Evolutionary conservation across 92 coral and sea anemone genomes (phyloP), one percentile per base, ranked within the genome.

Genomic region (Virgularia gustaviana): DNA sequence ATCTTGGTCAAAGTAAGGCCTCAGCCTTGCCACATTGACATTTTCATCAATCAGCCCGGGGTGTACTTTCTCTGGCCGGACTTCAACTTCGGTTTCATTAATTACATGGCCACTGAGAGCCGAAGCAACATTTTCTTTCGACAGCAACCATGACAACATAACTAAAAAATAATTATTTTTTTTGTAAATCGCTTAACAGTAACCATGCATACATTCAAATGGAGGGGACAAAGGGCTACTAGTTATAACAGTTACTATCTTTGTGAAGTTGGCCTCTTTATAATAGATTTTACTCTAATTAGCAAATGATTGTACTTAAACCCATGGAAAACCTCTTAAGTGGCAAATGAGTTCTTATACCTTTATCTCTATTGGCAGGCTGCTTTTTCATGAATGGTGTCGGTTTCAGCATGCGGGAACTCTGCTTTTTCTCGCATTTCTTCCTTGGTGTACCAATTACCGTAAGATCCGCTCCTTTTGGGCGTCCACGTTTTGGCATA

Each of bases 11-110:
- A 47, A 47, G 22, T 47, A 47, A 4, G 55, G 55, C 7, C 55
- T 4, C 3, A 47, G 55, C n/a, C 55, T 4, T 15, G 3, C 7
- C 15, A 47, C 22, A 47, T 47, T 47, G n/a, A 47, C n/a, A 15
- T 47, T 47, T 47, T 47, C 7, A 47, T 47, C 55, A 33, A 10
- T 44, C 13, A 60, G 18, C 7, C 41, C 66, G 4, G 66, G 23
- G 24, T 60, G 10, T 23, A 60, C 66, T 36, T 36, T 60, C 43
- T 60, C 66, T 60, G 66, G 66, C 16, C 66, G 27, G 9, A 24
- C 19, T 10, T 60, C 66, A 4, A 60, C 9, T 10, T 31, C 41
- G 5, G 38, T 36, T 33, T 60, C 66, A 60, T 60, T 43, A 30
- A 60, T 30, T 8, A 60, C 23, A 10, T 31, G 19, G 16, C 66